Evolutionary conservation across 2,797 vertebrate species (phyloP).

Genomic region (Manis crassicaudata): DNA sequence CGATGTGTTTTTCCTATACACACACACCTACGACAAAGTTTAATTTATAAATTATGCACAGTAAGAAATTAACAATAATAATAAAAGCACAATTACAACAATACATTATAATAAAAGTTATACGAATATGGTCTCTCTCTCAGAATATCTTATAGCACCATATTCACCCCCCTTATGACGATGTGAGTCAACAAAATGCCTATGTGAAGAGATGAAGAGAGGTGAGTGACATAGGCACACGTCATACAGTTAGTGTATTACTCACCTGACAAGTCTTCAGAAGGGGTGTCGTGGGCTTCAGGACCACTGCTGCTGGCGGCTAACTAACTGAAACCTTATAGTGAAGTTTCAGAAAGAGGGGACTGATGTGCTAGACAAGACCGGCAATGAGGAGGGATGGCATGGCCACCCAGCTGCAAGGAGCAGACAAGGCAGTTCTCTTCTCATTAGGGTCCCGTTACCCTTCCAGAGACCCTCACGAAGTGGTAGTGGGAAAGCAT

Average conservation of each 20-base stretch:
- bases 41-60: background rate
- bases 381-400: background rate
- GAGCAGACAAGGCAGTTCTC: background rate
- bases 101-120: background rate
- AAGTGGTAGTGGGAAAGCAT: background rate
- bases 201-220: background rate
- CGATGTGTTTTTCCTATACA: background rate
- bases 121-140: background rate
- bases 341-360: background rate
- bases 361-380: background rate
- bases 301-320: background rate
- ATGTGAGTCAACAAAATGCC: background rate
- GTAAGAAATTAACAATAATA: background rate
- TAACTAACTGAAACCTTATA: background rate
- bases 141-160: background rate
- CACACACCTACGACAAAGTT: background rate
- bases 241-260: background rate
- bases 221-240: background rate
- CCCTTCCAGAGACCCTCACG: background rate
- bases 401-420: background rate
- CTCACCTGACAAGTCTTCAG: too few species aligned
- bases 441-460: background rate
- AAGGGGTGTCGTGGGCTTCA: background rate
- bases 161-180: background rate
- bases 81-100: background rate